Conservation (phyloP, 2,113 vertebrate genomes). For the Hemiprocne comata region DNA sequence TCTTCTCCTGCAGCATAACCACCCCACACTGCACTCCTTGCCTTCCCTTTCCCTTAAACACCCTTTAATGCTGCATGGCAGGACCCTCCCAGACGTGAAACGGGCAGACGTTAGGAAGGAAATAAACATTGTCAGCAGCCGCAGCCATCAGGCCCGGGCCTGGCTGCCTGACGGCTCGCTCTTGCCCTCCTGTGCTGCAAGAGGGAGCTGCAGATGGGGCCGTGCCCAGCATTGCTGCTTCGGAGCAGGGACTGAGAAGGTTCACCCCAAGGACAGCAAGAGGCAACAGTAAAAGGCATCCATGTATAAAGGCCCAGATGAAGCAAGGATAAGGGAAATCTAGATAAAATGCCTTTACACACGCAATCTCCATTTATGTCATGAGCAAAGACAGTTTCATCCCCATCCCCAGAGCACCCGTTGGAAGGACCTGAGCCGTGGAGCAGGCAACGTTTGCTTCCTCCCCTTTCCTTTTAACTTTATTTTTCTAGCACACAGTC, state of each 20-base stretch:
- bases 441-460: accelerated
- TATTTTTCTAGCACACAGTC: not conserved
- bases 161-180: not conserved
- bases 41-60: not conserved
- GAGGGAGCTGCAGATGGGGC: constrained; percentile 29
- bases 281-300: not conserved
- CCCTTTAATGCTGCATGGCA: not conserved
- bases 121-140: not conserved
- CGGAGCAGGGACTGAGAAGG: not conserved
- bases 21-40: not conserved
- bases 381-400: not conserved
- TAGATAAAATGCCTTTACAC: not conserved
- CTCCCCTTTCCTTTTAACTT: not conserved
- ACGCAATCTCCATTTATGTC: not conserved
- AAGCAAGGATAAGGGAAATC: not conserved
- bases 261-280: not conserved
- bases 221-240: not conserved
- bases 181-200: constrained; percentile 61
- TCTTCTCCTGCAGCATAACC: not conserved
- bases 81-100: not conserved
- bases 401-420: not conserved
- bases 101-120: not conserved
- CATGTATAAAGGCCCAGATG: not conserved
- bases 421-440: accelerated
- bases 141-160: not conserved